Base-by-base conservation (phyloP, 1,140 invertebrate genomes). In the Leptinotarsa texana region DNA sequence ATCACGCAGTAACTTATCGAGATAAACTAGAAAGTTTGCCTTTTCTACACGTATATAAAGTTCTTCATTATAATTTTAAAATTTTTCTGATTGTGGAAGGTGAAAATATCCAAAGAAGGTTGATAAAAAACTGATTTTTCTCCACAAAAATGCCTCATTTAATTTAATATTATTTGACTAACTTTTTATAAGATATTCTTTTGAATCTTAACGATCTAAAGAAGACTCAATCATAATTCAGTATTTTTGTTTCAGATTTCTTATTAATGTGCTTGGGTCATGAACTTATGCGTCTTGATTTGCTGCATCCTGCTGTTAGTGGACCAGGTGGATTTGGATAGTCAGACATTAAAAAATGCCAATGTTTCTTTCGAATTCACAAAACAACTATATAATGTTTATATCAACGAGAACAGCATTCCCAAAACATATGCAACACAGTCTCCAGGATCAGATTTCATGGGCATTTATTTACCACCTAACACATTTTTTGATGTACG, bases 341-440 rank as follows among this genome's bases (percentile, higher is more conserved):
- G 15, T 17, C 15, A 18, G 51, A 57, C 4, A 57, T 57, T 18
- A 15, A 57, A 18, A 17, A 18, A 18, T 57, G n/a, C n/a, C n/a
- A 57, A 18, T 18, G n/a, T 18, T 57, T 15, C 51, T 13, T 90
- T 92, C 78, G 84, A 83, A n/a, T 98, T 98, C 87, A 92, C 92
- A 2, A 87, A 90, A 72, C 78, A 87, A 4, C 82, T 88, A 1
- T 98, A 98, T 90, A 98, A 98, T 89, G 94, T 93, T 77, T 94
- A 92, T 79, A 95, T 98, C 78, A 91, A 93, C 11, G 96, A 98
- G 87, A 98, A 96, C 87, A 95, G 95, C 75, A 89, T 95, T 51
- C 93, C 93, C 49, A 96, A 96, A 83, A 94, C 94, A 1, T 95
- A 94, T 84, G 89, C 90, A 13, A 83, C 83, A 62, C 89, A 89